These are phyloP conservation scores for Ianthella basta DNA, from an alignment of 37 sponge, comb jelly and placozoan species.

Conservation along the genomic window DNA sequence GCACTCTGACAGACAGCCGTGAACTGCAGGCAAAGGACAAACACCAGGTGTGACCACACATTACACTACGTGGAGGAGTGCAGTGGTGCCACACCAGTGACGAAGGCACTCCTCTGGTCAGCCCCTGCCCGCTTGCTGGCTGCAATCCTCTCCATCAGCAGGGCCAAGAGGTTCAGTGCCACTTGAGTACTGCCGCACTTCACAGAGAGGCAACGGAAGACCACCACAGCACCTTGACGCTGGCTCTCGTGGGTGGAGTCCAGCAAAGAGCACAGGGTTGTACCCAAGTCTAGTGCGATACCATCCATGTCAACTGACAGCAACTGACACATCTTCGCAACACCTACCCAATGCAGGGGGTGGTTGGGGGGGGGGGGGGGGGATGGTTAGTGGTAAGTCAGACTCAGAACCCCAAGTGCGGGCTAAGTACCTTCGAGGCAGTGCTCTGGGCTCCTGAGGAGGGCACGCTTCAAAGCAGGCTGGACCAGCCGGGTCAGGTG, in stretches of 20 bases:
- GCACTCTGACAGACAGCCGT: too few species aligned
- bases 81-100: neutral
- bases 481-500: slow-evolving; percentile 1
- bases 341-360: neutral
- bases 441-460: slow-evolving; percentile 19
- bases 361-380: too few species aligned
- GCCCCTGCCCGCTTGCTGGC: neutral
- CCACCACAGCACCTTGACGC: neutral
- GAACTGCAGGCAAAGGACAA: too few species aligned
- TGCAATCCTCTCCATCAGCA: neutral
- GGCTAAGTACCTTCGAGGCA: too few species aligned
- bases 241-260: slow-evolving; percentile 21
- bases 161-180: neutral
- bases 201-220: neutral
- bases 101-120: neutral
- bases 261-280: slow-evolving; percentile 21
- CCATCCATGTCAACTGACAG: neutral
- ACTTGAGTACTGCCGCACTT: neutral
- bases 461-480: slow-evolving; percentile 7
- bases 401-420: too few species aligned
- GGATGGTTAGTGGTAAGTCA: too few species aligned
- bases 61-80: too few species aligned
- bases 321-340: neutral
- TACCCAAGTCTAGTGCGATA: slow-evolving; percentile 16
- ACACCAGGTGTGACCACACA: too few species aligned